These are phyloP conservation scores for Oreochromis aureus DNA, from an alignment of 2,113 vertebrate genomes.

Conservation along the genomic window DNA sequence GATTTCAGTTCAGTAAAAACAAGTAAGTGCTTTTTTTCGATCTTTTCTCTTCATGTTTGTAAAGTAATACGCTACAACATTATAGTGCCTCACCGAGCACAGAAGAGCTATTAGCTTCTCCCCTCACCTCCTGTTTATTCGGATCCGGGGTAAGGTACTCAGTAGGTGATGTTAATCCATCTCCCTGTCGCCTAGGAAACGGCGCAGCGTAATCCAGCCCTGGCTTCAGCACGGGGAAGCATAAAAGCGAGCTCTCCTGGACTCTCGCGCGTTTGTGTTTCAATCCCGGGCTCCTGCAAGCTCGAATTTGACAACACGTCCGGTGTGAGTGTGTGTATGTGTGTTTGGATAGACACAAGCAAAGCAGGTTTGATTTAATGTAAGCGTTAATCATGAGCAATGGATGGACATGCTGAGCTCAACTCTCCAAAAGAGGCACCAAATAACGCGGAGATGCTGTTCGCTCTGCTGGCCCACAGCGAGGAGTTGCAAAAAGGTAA, in stretches of 20 bases:
- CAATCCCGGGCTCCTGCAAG: not conserved
- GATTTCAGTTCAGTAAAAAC: not conserved
- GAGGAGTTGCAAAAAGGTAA: slow-evolving; percentile 80
- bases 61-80: not conserved
- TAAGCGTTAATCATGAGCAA: slow-evolving; percentile 55
- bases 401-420: slow-evolving; percentile 67
- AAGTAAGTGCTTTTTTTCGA: not conserved
- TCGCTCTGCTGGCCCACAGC: slow-evolving; percentile 76
- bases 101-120: not conserved
- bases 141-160: slow-evolving; percentile 39
- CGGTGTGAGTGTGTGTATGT: not conserved
- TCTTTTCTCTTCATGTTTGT: not conserved
- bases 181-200: slow-evolving; percentile 64
- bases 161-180: slow-evolving; percentile 61
- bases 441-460: slow-evolving; percentile 71
- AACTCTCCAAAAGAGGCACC: slow-evolving; percentile 56
- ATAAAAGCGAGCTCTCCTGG: slow-evolving; percentile 3
- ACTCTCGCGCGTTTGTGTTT: not conserved
- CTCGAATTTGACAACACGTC: not conserved
- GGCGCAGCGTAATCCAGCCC: slow-evolving; percentile 47
- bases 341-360: not conserved
- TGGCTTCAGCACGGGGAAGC: slow-evolving; percentile 15
- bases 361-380: not conserved
- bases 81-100: not conserved
- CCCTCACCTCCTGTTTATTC: not conserved